Conservation (phyloP, 2,113 vertebrate genomes). For the Paraplagusia blochii region DNA sequence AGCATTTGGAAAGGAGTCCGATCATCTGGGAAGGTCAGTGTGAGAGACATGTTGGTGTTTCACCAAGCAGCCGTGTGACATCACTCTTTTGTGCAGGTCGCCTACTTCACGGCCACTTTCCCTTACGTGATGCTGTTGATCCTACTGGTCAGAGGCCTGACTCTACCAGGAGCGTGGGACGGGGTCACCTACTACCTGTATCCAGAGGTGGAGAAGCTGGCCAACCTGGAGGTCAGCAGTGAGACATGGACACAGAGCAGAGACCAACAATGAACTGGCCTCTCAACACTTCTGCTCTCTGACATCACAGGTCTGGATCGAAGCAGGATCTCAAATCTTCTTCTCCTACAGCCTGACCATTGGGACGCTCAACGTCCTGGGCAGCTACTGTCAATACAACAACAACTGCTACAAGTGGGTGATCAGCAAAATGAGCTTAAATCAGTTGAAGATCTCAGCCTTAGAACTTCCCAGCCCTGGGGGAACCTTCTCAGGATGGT, state of each 20-base stretch:
- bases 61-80: not conserved
- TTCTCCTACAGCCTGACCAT: conserved; percentile 62
- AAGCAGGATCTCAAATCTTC: conserved; percentile 63
- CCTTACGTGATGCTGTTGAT: conserved; percentile 66
- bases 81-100: not conserved
- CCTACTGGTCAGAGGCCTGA: conserved; percentile 64
- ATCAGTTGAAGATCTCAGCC: too few species aligned
- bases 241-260: not conserved
- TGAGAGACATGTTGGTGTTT: not conserved
- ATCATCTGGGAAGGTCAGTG: conserved; percentile 82
- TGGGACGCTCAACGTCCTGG: conserved; percentile 46
- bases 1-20: conserved; percentile 90
- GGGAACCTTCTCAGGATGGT: too few species aligned
- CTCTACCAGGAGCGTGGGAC: conserved; percentile 65
- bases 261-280: not conserved
- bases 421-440: too few species aligned
- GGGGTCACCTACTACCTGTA: conserved; percentile 66
- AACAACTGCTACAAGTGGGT: conserved; percentile 73
- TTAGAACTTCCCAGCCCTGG: too few species aligned
- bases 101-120: conserved; percentile 69
- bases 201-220: conserved; percentile 51
- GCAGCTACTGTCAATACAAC: conserved; percentile 63
- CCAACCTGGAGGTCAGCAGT: conserved; percentile 48
- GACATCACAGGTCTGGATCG: conserved; percentile 64
- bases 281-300: not conserved